These are phyloP conservation scores for Rhinogobio ventralis DNA, from an alignment of 2,797 vertebrate genomes.

Conservation along the genomic window DNA sequence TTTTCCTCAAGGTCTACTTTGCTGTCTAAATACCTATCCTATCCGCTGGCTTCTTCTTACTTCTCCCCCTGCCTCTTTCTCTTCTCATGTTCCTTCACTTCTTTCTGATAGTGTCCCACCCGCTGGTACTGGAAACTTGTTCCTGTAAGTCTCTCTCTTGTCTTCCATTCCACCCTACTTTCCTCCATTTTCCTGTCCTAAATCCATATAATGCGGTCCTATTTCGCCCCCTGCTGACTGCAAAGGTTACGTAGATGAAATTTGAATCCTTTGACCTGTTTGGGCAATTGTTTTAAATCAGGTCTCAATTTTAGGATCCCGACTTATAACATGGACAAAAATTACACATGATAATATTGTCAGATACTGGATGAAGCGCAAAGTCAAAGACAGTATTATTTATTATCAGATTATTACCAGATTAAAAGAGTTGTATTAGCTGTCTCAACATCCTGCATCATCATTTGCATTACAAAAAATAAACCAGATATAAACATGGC, in stretches of 20 bases:
- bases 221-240: conserved; percentile 48
- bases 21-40: conserved; percentile 81
- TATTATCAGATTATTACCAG: not conserved
- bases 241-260: not conserved
- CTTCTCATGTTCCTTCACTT: conserved; percentile 60
- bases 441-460: not conserved
- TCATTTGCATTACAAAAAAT: conserved; percentile 28
- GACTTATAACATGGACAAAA: not conserved
- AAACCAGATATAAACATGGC: not conserved
- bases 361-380: not conserved
- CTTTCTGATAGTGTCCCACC: conserved; percentile 81
- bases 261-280: not conserved
- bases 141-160: conserved; percentile 84
- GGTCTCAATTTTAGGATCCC: not conserved
- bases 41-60: conserved; percentile 77
- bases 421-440: not conserved
- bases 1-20: conserved; percentile 66
- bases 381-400: not conserved
- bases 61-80: conserved; percentile 61
- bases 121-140: conserved; percentile 89
- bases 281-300: not conserved
- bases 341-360: not conserved
- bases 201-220: conserved; percentile 3
- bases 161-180: conserved; percentile 66
- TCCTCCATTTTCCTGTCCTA: conserved; percentile 69